These are phyloP conservation scores for Scaptomyza flava DNA, from an alignment of 2,888 invertebrate species.

Conservation along the genomic window DNA sequence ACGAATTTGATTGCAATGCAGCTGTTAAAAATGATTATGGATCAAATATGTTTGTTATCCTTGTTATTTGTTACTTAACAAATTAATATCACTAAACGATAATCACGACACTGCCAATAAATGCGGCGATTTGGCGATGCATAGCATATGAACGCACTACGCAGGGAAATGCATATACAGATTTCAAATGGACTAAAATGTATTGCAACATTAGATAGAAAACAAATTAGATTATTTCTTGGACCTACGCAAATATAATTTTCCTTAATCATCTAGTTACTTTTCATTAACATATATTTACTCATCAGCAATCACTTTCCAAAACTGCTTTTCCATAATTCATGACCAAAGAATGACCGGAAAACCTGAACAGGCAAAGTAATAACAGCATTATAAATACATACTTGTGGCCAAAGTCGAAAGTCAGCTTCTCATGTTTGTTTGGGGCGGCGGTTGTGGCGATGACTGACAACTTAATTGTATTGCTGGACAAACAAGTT, in stretches of 20 bases:
- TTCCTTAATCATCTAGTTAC: neutral
- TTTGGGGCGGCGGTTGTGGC: constrained; percentile 25
- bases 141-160: neutral
- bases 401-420: constrained; percentile 41
- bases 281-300: constrained; percentile 14
- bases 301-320: constrained; percentile 19
- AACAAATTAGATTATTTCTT: no score
- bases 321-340: constrained; percentile 16
- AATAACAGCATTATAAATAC: constrained; percentile 19
- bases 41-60: neutral
- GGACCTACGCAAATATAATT: no score
- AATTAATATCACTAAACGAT: neutral
- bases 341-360: constrained; percentile 8
- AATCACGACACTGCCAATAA: neutral
- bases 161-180: neutral
- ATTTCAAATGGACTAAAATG: neutral
- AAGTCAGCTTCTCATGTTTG: constrained; percentile 40
- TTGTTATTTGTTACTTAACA: neutral
- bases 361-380: neutral
- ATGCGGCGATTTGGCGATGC: neutral
- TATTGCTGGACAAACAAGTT: constrained; percentile 67
- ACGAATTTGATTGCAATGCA: constrained; percentile 1
- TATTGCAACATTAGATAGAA: no score
- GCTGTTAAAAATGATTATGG: neutral
- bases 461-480: constrained; percentile 77